Conservation (phyloP, 2,888 invertebrate species). For the Phytoseiulus persimilis region DNA sequence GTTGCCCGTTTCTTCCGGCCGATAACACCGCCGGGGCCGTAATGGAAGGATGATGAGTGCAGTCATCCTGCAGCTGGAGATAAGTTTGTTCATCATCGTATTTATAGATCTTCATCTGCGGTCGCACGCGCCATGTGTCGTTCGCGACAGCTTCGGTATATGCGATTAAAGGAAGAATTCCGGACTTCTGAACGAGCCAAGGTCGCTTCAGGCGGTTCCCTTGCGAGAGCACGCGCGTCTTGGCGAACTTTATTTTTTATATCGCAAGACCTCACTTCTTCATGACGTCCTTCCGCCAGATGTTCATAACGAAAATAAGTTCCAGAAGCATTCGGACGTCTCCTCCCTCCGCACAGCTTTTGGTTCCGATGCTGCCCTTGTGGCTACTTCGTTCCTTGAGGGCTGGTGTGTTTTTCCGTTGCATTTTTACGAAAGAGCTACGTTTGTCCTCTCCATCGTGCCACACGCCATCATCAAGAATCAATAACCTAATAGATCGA, state of each 20-base stretch:
- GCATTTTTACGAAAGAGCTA: background rate
- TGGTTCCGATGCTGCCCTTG: background rate
- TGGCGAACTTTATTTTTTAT: background rate
- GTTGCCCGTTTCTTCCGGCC: too few species aligned
- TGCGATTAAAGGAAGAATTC: background rate
- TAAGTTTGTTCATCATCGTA: background rate
- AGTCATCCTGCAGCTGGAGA: background rate
- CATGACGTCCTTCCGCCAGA: background rate
- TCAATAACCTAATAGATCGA: background rate
- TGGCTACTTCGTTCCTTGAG: background rate
- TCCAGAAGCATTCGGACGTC: background rate
- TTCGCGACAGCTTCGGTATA: too few species aligned
- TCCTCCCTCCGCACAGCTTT: background rate
- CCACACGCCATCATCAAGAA: background rate
- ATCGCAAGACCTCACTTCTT: background rate
- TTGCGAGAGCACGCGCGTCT: background rate
- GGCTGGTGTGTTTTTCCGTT: background rate
- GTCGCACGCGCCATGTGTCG: background rate
- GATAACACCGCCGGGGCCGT: too few species aligned
- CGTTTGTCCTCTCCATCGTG: background rate
- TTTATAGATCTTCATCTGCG: background rate
- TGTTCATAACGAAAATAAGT: background rate
- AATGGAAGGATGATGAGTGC: too few species aligned
- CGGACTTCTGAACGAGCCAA: background rate
- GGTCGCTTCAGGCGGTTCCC: background rate